A percentile compares a stretch with the other conserved stretches of the same genome.
Conservation (phyloP, 64 coral and sea anemone species). For the Trachythela sp. region DNA sequence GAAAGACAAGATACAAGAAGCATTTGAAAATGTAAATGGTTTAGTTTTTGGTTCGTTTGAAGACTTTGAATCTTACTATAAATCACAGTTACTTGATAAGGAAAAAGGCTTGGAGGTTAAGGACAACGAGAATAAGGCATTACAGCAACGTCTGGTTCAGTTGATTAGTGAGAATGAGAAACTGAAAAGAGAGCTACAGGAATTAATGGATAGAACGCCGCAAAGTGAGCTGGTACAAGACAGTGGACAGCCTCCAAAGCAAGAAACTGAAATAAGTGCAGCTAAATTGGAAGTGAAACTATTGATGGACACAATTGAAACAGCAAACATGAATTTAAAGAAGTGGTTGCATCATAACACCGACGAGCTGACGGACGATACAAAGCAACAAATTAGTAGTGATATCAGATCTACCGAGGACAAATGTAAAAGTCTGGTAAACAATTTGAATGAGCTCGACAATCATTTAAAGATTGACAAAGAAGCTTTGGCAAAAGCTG, state of each 20-base stretch:
- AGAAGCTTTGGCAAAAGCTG: neutral
- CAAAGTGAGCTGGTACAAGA: constrained; percentile 38
- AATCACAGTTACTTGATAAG: constrained; percentile 5
- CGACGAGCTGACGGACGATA: neutral
- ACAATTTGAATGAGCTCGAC: neutral
- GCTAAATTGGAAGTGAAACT: neutral
- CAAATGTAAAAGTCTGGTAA: neutral
- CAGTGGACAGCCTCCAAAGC: constrained; percentile 54
- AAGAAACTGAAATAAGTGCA: constrained; percentile 44
- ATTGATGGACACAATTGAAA: neutral
- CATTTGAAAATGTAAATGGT: constrained; percentile 6
- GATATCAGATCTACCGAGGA: neutral
- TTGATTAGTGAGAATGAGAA: neutral
- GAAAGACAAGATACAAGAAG: constrained; percentile 9
- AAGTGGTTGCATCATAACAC: neutral
- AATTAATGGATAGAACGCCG: neutral
- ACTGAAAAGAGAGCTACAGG: neutral
- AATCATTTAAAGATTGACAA: neutral
- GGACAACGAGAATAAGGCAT: neutral
- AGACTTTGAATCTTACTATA: constrained; percentile 23
- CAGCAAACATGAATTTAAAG: neutral
- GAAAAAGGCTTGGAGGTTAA: neutral
- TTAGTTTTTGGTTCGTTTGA: constrained; percentile 19
- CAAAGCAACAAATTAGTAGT: neutral
- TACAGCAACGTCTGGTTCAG: neutral